A percentile compares a stretch with the other conserved stretches of the same genome.
Evolutionary conservation across 2,888 invertebrate genomes (phyloP).

Genomic region (Xanthostigma xanthostigma): DNA sequence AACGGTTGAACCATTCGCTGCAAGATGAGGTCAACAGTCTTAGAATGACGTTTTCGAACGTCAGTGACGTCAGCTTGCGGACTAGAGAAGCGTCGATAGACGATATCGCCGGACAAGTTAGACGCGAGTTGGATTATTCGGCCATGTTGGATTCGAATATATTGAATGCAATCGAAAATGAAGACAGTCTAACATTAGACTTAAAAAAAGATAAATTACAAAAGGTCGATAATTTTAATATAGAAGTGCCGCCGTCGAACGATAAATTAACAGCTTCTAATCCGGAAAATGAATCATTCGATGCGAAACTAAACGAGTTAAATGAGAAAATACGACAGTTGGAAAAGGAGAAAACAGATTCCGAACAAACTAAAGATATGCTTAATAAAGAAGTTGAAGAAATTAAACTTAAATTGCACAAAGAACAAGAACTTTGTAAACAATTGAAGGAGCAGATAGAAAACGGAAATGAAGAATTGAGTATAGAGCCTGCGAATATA

Average conservation of each 20-base stretch:
- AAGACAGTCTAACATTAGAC: not conserved
- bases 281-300: not conserved
- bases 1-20: conserved; percentile 27
- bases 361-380: conserved; percentile 28
- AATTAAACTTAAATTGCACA: conserved; percentile 31
- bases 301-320: conserved; percentile 11
- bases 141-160: conserved; percentile 42
- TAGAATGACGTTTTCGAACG: conserved; percentile 23
- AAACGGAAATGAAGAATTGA: conserved; percentile 40
- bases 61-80: conserved; percentile 26
- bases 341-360: conserved; percentile 11
- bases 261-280: not conserved
- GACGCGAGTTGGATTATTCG: conserved; percentile 42
- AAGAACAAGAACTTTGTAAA: conserved; percentile 35
- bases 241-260: conserved; percentile 1
- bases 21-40: conserved; percentile 22
- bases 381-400: conserved; percentile 32
- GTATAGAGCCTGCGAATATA: conserved; percentile 42
- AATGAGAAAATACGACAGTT: conserved; percentile 23
- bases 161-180: conserved; percentile 34
- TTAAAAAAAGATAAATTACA: conserved; percentile 7
- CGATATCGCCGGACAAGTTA: conserved; percentile 38
- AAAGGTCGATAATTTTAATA: conserved; percentile 6
- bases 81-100: conserved; percentile 28
- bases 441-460: conserved; percentile 40